Base-by-base conservation (phyloP, 2,113 vertebrate genomes). In the Rostratula benghalensis region DNA sequence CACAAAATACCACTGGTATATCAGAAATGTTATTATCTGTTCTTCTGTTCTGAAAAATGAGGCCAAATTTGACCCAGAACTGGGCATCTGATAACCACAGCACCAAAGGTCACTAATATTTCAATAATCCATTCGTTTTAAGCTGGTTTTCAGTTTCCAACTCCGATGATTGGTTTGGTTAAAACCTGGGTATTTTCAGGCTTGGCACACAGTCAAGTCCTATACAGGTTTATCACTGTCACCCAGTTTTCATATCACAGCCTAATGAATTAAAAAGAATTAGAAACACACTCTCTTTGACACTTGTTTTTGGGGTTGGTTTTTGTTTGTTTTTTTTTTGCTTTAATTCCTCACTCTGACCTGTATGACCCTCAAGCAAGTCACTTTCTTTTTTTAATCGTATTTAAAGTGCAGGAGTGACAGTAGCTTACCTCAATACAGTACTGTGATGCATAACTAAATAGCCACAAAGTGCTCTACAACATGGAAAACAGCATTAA, bases 381-480 rank as follows among this genome's bases (percentile, higher is more conserved):
- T 50, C 39, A 28, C n/a, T 20, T 54, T 87, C 22, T 74, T 81
- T 75, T 43, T 94, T 13, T 82, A 91, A 25, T 89, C 57, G 33
- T 37, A 69, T 67, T 87, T 11, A 13, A 65, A 57, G 30, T 10
- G 24, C 39, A 48, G 61, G 61, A 82, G 27, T 73, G 48, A 65
- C 77, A 94, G 51, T 5, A 76, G 13, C 54, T 92, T 61, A 87
- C 57, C 57, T 91, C 35, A 68, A 9, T 1, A 31, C 0, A 3
- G 45, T 61, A 24, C 53, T 65, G 21, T 51, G 87, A 95, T 91
- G 84, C 70, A 50, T 91, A 93, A 76, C 78, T 83, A 83, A 96
- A 76, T 27, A 95, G 30, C 13, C 63, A 91, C 21, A 3, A 93
- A 89, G 35, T 31, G 35, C 51, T 76, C 91, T 79, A 53, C 79